A percentile compares a stretch with the other conserved stretches of the same genome.
Conservation (phyloP, 2,797 vertebrate species). For the Falco concolor region DNA sequence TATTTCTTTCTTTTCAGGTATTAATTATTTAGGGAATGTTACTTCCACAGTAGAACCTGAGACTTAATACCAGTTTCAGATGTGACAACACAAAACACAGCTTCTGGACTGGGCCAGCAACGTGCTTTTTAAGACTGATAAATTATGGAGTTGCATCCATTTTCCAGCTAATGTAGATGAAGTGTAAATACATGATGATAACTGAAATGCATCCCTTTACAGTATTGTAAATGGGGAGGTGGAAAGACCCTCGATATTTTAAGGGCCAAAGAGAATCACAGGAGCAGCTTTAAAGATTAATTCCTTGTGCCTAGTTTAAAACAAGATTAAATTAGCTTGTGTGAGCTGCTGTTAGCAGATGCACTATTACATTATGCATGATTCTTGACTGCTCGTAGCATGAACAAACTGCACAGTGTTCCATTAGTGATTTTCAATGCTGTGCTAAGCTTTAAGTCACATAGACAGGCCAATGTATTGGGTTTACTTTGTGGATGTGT, state of each 20-base stretch:
- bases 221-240: slow-evolving; percentile 55
- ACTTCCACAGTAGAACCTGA: background rate
- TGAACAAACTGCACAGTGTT: slow-evolving; percentile 63
- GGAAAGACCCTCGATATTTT: slow-evolving; percentile 33
- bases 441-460: slow-evolving; percentile 72
- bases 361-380: slow-evolving; percentile 76
- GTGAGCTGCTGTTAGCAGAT: slow-evolving; percentile 75
- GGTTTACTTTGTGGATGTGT: slow-evolving; percentile 67
- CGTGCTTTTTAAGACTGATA: slow-evolving; percentile 28
- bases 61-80: slow-evolving; percentile 1
- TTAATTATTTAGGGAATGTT: background rate
- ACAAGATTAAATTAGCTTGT: slow-evolving; percentile 75
- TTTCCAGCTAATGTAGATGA: slow-evolving; percentile 59
- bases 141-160: slow-evolving; percentile 40
- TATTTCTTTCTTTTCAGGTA: background rate
- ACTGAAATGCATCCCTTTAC: slow-evolving; percentile 49
- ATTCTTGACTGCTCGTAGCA: slow-evolving; percentile 68
- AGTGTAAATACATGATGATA: slow-evolving; percentile 39
- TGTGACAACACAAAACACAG: background rate
- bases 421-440: slow-evolving; percentile 76
- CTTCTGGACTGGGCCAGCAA: background rate
- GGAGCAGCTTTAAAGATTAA: slow-evolving; percentile 70
- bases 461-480: slow-evolving; percentile 65
- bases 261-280: slow-evolving; percentile 61
- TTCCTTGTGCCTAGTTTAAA: slow-evolving; percentile 71